A percentile compares a stretch with the other conserved stretches of the same genome.
Conservation (phyloP, 2,797 vertebrate species). For the Hippocampus kuda region DNA sequence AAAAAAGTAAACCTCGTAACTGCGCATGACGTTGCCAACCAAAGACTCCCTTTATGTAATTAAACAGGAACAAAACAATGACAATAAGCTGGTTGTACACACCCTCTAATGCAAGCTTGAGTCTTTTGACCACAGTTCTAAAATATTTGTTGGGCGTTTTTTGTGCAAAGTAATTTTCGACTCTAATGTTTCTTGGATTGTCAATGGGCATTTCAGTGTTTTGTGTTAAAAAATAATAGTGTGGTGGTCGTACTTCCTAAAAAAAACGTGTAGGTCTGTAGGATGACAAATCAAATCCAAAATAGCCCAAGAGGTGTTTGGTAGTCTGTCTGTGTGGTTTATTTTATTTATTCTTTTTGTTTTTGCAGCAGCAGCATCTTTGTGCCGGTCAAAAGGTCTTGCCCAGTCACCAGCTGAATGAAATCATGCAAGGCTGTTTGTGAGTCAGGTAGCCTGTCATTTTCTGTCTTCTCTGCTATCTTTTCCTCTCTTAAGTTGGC, state of each 20-base stretch:
- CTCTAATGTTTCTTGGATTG: neutral
- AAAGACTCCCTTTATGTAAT: neutral
- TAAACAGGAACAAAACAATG: neutral
- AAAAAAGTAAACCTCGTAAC: neutral
- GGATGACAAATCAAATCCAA: neutral
- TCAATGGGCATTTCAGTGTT: neutral
- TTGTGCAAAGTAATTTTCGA: neutral
- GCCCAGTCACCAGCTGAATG: conserved; percentile 47
- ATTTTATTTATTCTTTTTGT: neutral
- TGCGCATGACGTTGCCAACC: neutral
- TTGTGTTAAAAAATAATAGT: neutral
- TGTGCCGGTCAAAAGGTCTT: conserved; percentile 2
- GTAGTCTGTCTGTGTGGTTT: neutral
- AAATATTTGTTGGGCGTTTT: neutral
- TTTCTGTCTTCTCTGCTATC: neutral
- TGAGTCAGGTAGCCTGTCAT: conserved; percentile 54
- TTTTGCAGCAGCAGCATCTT: conserved; percentile 20
- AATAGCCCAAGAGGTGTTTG: neutral
- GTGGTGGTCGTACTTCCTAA: neutral
- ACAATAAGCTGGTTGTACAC: neutral
- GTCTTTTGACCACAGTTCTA: neutral
- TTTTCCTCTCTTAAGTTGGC: neutral
- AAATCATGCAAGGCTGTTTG: conserved; percentile 50
- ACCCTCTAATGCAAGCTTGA: neutral
- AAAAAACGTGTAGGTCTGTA: neutral